A percentile compares a stretch with the other conserved stretches of the same genome.
Conservation (phyloP, 1,140 invertebrate species). For the Schlechtendalia chinensis region DNA sequence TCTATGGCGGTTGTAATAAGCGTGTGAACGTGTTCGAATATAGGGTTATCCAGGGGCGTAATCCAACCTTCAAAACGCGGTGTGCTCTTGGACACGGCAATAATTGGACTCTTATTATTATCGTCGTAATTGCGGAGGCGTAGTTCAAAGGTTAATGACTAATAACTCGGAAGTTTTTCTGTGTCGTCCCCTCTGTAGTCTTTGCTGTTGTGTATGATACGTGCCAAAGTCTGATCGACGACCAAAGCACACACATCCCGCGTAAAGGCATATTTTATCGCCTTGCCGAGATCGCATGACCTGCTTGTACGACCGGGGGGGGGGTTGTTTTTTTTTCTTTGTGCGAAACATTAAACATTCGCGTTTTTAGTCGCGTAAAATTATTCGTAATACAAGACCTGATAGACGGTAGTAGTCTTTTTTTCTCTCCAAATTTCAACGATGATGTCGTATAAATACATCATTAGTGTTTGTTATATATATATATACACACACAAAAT, state of each 20-base stretch:
- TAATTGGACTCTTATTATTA: slow-evolving; percentile 20
- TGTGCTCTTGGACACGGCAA: neutral
- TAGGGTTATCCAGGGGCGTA: neutral
- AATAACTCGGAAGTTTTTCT: slow-evolving; percentile 31
- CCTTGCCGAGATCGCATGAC: neutral
- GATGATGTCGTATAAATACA: no score
- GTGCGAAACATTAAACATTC: neutral
- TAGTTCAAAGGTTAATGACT: slow-evolving; percentile 38
- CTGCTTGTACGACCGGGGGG: neutral
- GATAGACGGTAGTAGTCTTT: no score
- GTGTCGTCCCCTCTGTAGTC: neutral
- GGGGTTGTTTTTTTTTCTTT: neutral
- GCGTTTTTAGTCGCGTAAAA: no score
- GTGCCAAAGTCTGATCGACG: slow-evolving; percentile 18
- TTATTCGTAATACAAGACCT: no score
- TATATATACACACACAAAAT: no score
- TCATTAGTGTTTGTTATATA: neutral
- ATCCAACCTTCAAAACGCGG: neutral
- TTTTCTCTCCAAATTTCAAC: no score
- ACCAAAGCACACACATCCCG: neutral
- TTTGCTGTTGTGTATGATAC: neutral
- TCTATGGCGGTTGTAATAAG: no score
- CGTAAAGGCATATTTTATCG: neutral
- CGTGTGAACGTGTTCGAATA: neutral
- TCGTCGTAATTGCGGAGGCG: slow-evolving; percentile 28